Percentiles rank a stretch among this genome's conserved stretches.
phyloP scores from a whole-genome alignment of 2,888 invertebrate species.

The Diogma glabrata region DNA sequence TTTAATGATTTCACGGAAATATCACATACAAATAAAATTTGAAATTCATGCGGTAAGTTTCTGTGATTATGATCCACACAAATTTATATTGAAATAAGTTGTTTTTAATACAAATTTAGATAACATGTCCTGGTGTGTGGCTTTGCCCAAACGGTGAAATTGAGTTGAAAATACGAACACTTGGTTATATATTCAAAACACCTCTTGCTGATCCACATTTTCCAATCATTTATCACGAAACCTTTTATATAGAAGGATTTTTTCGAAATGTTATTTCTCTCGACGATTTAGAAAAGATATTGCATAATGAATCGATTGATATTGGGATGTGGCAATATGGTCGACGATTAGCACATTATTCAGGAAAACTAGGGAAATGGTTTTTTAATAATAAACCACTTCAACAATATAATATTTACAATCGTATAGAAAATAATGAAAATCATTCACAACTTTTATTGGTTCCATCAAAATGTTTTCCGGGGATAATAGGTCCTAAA shows the following conservation, averaged over 20 bases:
- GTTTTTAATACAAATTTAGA: slow-evolving; percentile 21
- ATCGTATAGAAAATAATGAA: not conserved
- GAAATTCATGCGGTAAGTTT: slow-evolving; percentile 31
- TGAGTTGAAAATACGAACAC: slow-evolving; percentile 31
- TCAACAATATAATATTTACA: not conserved
- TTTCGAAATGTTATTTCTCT: slow-evolving; percentile 26
- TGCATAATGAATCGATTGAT: slow-evolving; percentile 28
- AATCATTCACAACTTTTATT: slow-evolving; percentile 24
- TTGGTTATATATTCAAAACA: slow-evolving; percentile 34
- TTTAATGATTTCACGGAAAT: slow-evolving; percentile 7
- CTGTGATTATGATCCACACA: not conserved
- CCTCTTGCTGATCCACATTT: slow-evolving; percentile 32
- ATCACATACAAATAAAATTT: slow-evolving; percentile 23
- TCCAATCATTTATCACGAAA: slow-evolving; percentile 32
- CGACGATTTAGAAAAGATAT: slow-evolving; percentile 24
- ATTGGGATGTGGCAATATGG: slow-evolving; percentile 35
- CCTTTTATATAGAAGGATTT: slow-evolving; percentile 32
- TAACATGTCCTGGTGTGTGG: slow-evolving; percentile 36
- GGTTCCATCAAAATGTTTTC: slow-evolving; percentile 32
- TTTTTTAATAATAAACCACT: slow-evolving; percentile 19
- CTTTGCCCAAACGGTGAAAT: slow-evolving; percentile 32
- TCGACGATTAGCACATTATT: slow-evolving; percentile 30
- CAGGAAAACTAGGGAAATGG: slow-evolving; percentile 29
- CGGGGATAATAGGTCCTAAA: slow-evolving; percentile 33
- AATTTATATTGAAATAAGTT: slow-evolving; percentile 9